phyloP scores from a whole-genome alignment of 1,140 invertebrate genomes.

The Calliopsis andreniformis region DNA sequence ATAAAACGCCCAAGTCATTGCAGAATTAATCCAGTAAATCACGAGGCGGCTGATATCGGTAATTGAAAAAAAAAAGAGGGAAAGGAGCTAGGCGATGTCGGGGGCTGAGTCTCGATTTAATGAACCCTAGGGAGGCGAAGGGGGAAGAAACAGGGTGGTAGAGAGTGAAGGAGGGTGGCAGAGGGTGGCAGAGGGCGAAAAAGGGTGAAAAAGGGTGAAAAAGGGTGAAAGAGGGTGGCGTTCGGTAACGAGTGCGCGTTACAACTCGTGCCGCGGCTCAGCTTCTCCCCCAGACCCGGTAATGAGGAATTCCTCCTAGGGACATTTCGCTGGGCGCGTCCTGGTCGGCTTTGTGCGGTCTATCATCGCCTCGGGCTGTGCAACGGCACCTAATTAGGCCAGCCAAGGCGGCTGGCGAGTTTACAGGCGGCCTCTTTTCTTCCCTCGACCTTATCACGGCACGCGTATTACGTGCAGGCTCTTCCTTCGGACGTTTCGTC shows the following conservation, averaged over 20 bases:
- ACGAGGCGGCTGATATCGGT: no score
- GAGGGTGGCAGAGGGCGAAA: no score
- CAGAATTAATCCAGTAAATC: no score
- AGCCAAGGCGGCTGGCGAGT: neutral
- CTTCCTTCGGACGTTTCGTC: neutral
- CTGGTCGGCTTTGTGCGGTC: constrained; percentile 16
- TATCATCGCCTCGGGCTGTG: constrained; percentile 24
- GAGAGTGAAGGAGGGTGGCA: no score
- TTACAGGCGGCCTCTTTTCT: constrained; percentile 16
- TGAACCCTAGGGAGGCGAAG: neutral
- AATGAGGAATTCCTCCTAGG: constrained; percentile 44
- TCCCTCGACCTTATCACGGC: neutral
- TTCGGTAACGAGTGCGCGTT: constrained; percentile 25
- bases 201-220: no score
- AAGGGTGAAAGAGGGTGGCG: neutral
- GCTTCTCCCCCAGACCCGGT: neutral
- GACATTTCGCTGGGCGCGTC: constrained; percentile 28
- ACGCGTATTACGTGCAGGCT: neutral
- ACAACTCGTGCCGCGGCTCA: neutral
- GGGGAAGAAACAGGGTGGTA: neutral
- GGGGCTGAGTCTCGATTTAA: constrained; percentile 2
- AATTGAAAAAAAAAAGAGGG: no score
- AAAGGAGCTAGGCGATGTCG: neutral
- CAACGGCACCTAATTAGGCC: constrained; percentile 42
- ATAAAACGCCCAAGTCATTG: no score